Evolutionary conservation across 2,113 vertebrate genomes (phyloP), one percentile per base, ranked within the genome.

Genomic region (Sarotherodon lohbergeri): DNA sequence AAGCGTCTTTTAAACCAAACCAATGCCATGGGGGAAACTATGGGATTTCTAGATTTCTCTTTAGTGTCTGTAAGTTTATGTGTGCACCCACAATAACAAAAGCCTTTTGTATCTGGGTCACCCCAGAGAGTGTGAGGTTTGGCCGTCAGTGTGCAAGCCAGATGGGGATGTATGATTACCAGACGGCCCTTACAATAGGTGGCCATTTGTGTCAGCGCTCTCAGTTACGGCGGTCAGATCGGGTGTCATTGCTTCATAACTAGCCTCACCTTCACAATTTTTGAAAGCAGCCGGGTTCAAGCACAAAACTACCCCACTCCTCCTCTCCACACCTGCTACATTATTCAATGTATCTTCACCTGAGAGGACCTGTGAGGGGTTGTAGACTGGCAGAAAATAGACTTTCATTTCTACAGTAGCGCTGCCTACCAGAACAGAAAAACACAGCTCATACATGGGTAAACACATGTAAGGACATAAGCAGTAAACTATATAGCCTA

Each of bases 241-340:
- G 54, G 91, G 90, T 97, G 94, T 96, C 96, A 90, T 91, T 93
- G 89, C 94, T 95, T 95, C 93, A 96, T 96, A 96, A 95, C 86
- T 82, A 81, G 91, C 91, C 78, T 92, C 89, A 85, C 90, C 88
- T 88, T 92, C 83, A 48, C 85, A 89, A 92, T 94, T 90, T 92
- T 88, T 91, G 79, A 92, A 92, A 92, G 91, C 92, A 93, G 85
- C 66, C 22, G 22, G 87, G 92, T 89, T 93, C 90, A 90, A 91
- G 83, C 86, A 78, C 88, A 91, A 90, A 86, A 92, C 91, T 76
- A 92, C 88, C 84, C 85, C 84, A 41, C 81, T 82, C 46, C 86
- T 81, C 88, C 71, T 86, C 84, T 83, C 54, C 16, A 14, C 24
- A 11, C 61, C 76, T 86, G 79, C 87, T 96, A 57, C 92, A 96